A percentile compares a stretch with the other conserved stretches of the same genome.
Conservation (phyloP, 2,888 invertebrate species). For the Lymantria dispar region DNA sequence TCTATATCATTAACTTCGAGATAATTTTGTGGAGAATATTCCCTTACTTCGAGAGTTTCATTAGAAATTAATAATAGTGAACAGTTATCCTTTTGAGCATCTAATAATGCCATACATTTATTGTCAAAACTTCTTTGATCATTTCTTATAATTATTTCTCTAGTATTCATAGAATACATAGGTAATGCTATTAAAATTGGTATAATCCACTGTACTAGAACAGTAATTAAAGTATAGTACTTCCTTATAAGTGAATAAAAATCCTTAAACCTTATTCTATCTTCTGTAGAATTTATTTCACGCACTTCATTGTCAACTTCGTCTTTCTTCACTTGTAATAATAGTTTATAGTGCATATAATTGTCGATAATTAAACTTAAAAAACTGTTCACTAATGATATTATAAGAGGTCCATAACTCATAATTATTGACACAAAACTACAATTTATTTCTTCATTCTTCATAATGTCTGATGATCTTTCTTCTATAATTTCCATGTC, state of each 20-base stretch:
- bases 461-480: slow-evolving; percentile 36
- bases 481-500: slow-evolving; percentile 47
- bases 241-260: slow-evolving; percentile 46
- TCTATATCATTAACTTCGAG: slow-evolving; percentile 48
- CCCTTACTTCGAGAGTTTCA: slow-evolving; percentile 42
- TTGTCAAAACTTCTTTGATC: slow-evolving; percentile 41
- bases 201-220: slow-evolving; percentile 63
- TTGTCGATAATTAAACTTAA: slow-evolving; percentile 66
- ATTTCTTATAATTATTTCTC: slow-evolving; percentile 40
- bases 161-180: slow-evolving; percentile 65
- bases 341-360: slow-evolving; percentile 68
- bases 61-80: slow-evolving; percentile 24
- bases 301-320: slow-evolving; percentile 56
- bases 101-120: slow-evolving; percentile 60
- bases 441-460: slow-evolving; percentile 41
- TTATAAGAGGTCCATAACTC: slow-evolving; percentile 64
- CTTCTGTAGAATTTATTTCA: slow-evolving; percentile 28
- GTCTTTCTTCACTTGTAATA: slow-evolving; percentile 46
- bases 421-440: slow-evolving; percentile 52
- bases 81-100: slow-evolving; percentile 51
- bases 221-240: slow-evolving; percentile 56
- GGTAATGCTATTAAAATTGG: slow-evolving; percentile 58
- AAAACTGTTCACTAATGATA: slow-evolving; percentile 71
- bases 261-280: slow-evolving; percentile 17
- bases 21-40: slow-evolving; percentile 49